Evolutionary conservation across 2,888 invertebrate genomes (phyloP).

Genomic region (Morpho achilles): DNA sequence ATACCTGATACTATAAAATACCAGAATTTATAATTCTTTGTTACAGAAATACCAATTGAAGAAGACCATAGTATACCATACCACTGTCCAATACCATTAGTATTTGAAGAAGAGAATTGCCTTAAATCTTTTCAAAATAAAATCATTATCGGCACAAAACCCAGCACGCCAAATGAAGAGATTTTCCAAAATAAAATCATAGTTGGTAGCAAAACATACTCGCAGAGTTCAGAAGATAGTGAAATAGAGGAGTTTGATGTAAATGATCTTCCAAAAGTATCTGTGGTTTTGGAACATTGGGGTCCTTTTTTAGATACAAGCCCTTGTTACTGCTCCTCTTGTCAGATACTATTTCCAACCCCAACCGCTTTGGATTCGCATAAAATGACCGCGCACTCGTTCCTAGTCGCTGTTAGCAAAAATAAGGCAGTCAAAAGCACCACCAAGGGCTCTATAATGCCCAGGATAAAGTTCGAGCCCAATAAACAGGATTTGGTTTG

Average conservation of each 20-base stretch:
- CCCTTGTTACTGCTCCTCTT: slow-evolving; percentile 23
- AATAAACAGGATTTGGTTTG: slow-evolving; percentile 13
- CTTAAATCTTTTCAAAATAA: slow-evolving; percentile 1
- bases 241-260: neutral
- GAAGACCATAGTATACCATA: neutral
- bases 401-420: slow-evolving; percentile 22
- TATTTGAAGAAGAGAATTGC: neutral
- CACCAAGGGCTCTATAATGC: slow-evolving; percentile 13
- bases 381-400: slow-evolving; percentile 25
- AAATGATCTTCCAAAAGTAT: slow-evolving; percentile 12
- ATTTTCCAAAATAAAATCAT: slow-evolving; percentile 22
- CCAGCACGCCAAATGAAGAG: neutral
- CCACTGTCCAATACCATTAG: neutral
- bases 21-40: no score
- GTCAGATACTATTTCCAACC: slow-evolving; percentile 25
- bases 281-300: slow-evolving; percentile 23
- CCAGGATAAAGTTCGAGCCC: slow-evolving; percentile 7
- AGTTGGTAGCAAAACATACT: slow-evolving; percentile 14
- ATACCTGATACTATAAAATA: no score
- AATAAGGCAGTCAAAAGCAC: slow-evolving; percentile 30
- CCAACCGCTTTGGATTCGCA: slow-evolving; percentile 26
- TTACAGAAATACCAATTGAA: neutral
- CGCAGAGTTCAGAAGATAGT: neutral
- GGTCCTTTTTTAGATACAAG: slow-evolving; percentile 13
- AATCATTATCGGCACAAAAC: slow-evolving; percentile 3